Evolutionary conservation across 2,888 invertebrate genomes (phyloP), one percentile per base, ranked within the genome.

Genomic region (Agapetus fuscipes): DNA sequence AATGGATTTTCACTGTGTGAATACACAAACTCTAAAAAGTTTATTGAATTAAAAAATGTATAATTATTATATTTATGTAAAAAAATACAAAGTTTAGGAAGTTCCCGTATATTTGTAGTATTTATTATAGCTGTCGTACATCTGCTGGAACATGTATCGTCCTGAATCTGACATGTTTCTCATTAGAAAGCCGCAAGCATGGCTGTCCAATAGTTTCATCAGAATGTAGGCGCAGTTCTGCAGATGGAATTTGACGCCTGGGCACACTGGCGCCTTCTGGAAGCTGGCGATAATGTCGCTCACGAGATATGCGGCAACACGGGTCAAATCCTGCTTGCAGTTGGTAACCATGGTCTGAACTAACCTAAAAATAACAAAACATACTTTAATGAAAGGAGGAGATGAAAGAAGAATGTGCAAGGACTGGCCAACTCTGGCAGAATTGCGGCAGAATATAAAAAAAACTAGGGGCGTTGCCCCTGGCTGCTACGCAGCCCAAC

Each of bases 21-120:
- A n/a, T n/a, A n/a, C n/a, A n/a, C n/a, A n/a, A n/a, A n/a, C n/a
- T n/a, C n/a, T n/a, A n/a, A n/a, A n/a, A n/a, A n/a, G n/a, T n/a
- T n/a, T n/a, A n/a, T n/a, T n/a, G n/a, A n/a, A n/a, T n/a, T n/a
- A n/a, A 7, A 7, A 9, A 5, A 24, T 10, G 24, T 24, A 9
- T 24, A 7, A 24, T 24, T 7, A 7, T 24, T 24, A 24, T 10
- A 24, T 24, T 24, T 24, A 24, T 7, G 9, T 24, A 24, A 7
- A 24, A 24, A 24, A 5, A n/a, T n/a, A n/a, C n/a, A n/a, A n/a
- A 20, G 20, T 4, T 33, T 37, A 41, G 4, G 39, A 49, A 46
- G 64, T 66, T 1, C 69, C 69, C 33, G 61, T 62, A 54, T 68
- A 69, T 45, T 70, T 70, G 56, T 69, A 65, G 39, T 68, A 69